Conservation (phyloP, 2,888 invertebrate genomes). For the Rhagonycha fulva region DNA sequence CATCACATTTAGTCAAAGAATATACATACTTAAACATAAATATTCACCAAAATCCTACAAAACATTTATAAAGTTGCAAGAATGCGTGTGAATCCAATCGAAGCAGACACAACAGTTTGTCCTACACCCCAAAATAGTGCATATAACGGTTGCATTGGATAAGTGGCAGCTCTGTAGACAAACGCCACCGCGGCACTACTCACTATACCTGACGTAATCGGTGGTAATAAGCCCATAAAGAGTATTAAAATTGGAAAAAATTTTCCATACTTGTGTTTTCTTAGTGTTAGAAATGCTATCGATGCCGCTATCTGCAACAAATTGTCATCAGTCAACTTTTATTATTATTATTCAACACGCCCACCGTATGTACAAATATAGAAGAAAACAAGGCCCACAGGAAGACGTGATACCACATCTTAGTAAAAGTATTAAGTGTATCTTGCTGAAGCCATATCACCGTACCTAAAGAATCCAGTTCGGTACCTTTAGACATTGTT, state of each 20-base stretch:
- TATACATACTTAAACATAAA: slow-evolving; percentile 21
- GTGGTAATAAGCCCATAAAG: slow-evolving; percentile 87
- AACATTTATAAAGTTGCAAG: slow-evolving; percentile 79
- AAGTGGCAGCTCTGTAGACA: slow-evolving; percentile 87
- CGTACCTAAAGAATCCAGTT: slow-evolving; percentile 48
- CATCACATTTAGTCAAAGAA: slow-evolving; percentile 49
- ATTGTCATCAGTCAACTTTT: not conserved
- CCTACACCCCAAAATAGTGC: slow-evolving; percentile 95
- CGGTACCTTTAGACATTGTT: slow-evolving; percentile 43
- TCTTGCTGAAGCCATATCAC: slow-evolving; percentile 52
- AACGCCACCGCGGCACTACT: slow-evolving; percentile 93
- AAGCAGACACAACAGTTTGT: slow-evolving; percentile 86
- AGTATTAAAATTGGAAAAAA: slow-evolving; percentile 89
- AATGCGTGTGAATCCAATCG: slow-evolving; percentile 91
- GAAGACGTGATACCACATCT: slow-evolving; percentile 98
- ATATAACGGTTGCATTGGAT: slow-evolving; percentile 88
- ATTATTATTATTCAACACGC: not conserved
- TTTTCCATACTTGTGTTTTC: slow-evolving; percentile 93
- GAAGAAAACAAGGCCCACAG: slow-evolving; percentile 95
- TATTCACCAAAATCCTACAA: slow-evolving; percentile 11
- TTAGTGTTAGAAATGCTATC: slow-evolving; percentile 87
- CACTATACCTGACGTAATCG: slow-evolving; percentile 84
- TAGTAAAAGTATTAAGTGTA: slow-evolving; percentile 73
- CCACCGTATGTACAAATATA: slow-evolving; percentile 80
- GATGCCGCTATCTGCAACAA: slow-evolving; percentile 73